phyloP scores from a whole-genome alignment of 64 coral and sea anemone genomes.

The Actinia equina region DNA sequence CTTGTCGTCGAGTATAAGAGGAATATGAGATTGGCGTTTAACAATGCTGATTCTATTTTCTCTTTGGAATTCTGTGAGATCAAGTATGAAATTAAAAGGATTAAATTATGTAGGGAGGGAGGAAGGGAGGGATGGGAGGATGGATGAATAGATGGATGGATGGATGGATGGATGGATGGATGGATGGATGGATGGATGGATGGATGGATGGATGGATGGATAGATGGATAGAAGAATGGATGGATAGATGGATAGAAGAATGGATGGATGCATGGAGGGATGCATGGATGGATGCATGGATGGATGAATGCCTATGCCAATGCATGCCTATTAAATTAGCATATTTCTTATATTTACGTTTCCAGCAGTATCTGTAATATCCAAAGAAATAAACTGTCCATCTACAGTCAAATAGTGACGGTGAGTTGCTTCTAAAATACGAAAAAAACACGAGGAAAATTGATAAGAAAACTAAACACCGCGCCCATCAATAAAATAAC shows the following conservation, averaged over 20 bases:
- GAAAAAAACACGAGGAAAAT: not conserved
- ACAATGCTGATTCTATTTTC: slow-evolving; percentile 49
- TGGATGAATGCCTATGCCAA: too few species aligned
- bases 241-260: too few species aligned
- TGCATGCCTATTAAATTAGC: not conserved
- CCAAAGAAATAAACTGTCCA: slow-evolving; percentile 59
- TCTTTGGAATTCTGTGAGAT: slow-evolving; percentile 61
- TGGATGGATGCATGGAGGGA: too few species aligned
- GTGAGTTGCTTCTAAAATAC: slow-evolving; percentile 63
- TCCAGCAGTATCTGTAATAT: slow-evolving; percentile 62
- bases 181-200: not conserved
- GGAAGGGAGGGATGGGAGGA: not conserved
- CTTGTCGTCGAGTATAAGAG: slow-evolving; percentile 69
- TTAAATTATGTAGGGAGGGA: not conserved
- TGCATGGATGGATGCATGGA: too few species aligned
- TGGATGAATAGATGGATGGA: not conserved
- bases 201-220: too few species aligned
- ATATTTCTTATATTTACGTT: slow-evolving; percentile 1
- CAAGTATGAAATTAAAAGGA: not conserved
- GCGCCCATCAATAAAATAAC: not conserved
- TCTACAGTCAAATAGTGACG: slow-evolving; percentile 62
- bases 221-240: too few species aligned
- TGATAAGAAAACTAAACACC: not conserved
- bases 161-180: not conserved
- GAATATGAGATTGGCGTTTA: slow-evolving; percentile 55